phyloP scores from a whole-genome alignment of 1,140 invertebrate species.

The Zaprionus gabonicus region DNA sequence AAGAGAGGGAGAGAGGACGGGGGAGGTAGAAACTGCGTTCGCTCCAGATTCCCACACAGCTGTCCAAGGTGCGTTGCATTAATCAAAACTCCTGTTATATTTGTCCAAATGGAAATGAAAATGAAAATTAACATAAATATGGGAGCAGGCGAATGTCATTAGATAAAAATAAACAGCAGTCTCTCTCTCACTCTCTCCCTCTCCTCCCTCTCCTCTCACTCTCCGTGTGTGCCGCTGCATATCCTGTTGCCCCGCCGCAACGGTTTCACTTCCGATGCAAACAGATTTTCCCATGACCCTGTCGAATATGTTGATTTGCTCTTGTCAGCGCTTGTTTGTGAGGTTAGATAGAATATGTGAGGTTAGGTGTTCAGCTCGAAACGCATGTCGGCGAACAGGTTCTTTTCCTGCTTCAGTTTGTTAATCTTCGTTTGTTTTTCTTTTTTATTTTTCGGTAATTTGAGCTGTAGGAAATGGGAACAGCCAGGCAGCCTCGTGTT shows the following conservation, averaged over 20 bases:
- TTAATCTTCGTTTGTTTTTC: constrained; percentile 1
- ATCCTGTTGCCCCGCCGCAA: constrained; percentile 40
- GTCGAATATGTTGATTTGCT: constrained; percentile 59
- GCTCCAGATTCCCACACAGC: constrained; percentile 29
- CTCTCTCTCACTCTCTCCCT: neutral
- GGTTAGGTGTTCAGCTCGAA: constrained; percentile 36
- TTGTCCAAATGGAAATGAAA: constrained; percentile 46
- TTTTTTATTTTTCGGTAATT: constrained; percentile 63
- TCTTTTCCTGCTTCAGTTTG: constrained; percentile 67
- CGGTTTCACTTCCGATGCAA: constrained; percentile 74
- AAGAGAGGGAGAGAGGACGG: constrained; percentile 14
- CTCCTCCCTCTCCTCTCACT: neutral
- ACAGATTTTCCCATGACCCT: constrained; percentile 71
- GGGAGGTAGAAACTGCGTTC: neutral
- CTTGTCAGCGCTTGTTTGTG: constrained; percentile 54
- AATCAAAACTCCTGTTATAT: constrained; percentile 71
- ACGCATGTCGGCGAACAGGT: constrained; percentile 66
- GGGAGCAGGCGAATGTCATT: constrained; percentile 28
- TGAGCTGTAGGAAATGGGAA: constrained; percentile 73
- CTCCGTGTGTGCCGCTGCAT: neutral
- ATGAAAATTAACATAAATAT: constrained; percentile 79
- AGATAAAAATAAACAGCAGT: constrained; percentile 62
- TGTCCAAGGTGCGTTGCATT: constrained; percentile 73
- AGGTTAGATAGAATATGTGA: constrained; percentile 4
- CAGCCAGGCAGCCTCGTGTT: constrained; percentile 55